Evolutionary conservation across 2,797 vertebrate genomes (phyloP).

Genomic region (Rhadinocentrus ornatus): DNA sequence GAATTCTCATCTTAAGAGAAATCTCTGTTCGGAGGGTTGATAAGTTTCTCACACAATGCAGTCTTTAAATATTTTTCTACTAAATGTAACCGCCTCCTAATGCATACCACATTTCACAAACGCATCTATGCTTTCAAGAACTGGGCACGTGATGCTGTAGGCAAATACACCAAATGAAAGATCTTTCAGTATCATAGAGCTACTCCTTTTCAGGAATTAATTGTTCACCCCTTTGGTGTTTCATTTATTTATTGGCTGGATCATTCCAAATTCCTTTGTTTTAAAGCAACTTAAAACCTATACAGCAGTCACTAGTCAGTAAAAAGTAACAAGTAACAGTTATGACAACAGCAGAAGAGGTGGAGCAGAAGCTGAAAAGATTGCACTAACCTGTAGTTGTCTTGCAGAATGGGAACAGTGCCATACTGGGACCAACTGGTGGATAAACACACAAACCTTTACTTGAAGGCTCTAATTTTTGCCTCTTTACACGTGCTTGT

Average conservation of each 20-base stretch:
- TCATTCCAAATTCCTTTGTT: not conserved
- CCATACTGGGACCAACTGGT: conserved; percentile 69
- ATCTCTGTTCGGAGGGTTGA: not conserved
- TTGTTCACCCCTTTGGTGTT: conserved; percentile 1
- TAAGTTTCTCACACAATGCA: not conserved
- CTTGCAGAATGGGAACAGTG: conserved; percentile 72
- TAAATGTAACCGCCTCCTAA: not conserved
- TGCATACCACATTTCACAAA: not conserved
- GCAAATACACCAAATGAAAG: not conserved
- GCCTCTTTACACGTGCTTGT: conserved; percentile 15
- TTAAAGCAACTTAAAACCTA: conserved; percentile 3
- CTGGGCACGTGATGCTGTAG: not conserved
- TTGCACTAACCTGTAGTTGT: conserved; percentile 78
- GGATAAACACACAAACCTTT: conserved; percentile 53
- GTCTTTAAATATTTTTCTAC: not conserved
- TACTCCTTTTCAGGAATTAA: not conserved
- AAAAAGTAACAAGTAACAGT: conserved; percentile 30
- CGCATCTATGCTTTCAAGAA: not conserved
- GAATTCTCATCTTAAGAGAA: not conserved
- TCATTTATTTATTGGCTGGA: not conserved
- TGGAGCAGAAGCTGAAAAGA: conserved; percentile 39
- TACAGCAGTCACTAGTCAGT: conserved; percentile 12
- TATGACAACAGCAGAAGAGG: conserved; percentile 34
- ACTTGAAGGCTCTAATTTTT: conserved; percentile 26
- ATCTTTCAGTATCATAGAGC: conserved; percentile 6